Conservation (phyloP, 2,888 invertebrate genomes). For the Steromphala cineraria region DNA sequence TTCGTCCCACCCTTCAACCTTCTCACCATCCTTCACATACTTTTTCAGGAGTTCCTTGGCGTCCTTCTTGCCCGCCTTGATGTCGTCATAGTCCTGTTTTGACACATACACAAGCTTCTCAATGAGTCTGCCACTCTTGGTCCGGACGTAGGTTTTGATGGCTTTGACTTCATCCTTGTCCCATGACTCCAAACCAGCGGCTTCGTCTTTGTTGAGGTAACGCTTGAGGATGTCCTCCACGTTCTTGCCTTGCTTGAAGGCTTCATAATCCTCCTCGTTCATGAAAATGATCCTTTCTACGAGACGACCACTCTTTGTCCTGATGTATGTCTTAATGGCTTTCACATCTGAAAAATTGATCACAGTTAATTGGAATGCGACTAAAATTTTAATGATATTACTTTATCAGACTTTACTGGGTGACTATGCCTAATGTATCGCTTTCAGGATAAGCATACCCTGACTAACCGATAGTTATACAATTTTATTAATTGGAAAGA, state of each 20-base stretch:
- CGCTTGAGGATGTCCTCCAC: constrained; percentile 60
- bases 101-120: constrained; percentile 72
- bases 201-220: constrained; percentile 71
- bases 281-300: constrained; percentile 71
- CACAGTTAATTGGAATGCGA: no score
- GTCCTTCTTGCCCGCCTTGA: constrained; percentile 67
- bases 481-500: no score
- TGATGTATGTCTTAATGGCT: constrained; percentile 72
- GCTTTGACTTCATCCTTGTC: constrained; percentile 74
- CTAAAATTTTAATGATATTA: no score
- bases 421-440: no score
- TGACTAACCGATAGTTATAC: no score
- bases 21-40: constrained; percentile 67
- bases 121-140: constrained; percentile 71
- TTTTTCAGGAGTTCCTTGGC: constrained; percentile 67
- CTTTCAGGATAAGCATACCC: no score
- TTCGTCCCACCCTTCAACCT: constrained; percentile 73
- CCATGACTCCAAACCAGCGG: constrained; percentile 68
- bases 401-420: no score
- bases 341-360: constrained; percentile 58
- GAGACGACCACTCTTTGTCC: constrained; percentile 73
- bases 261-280: constrained; percentile 71
- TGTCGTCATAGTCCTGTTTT: constrained; percentile 72
- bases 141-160: constrained; percentile 71
- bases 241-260: constrained; percentile 69